Conservation (phyloP, 2,888 invertebrate species). For the Lymantria dispar region DNA sequence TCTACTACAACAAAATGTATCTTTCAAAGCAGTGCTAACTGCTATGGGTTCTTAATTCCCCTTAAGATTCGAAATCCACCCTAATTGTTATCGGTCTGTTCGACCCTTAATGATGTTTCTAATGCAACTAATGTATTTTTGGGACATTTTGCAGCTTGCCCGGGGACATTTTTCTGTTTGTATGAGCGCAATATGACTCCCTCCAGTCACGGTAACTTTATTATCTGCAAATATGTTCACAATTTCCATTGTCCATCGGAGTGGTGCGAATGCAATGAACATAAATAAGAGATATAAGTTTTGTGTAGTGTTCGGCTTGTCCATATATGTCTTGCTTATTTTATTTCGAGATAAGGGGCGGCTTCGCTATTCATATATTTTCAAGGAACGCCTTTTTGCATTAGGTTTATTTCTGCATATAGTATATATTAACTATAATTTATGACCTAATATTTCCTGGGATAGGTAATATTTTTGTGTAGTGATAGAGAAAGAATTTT, state of each 20-base stretch:
- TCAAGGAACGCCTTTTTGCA: slow-evolving; percentile 6
- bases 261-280: slow-evolving; percentile 69
- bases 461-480: too few relatives aligned
- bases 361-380: slow-evolving; percentile 30
- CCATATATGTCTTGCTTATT: slow-evolving; percentile 48
- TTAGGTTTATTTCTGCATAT: too few relatives aligned
- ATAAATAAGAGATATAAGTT: slow-evolving; percentile 69
- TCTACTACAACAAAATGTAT: slow-evolving; percentile 7
- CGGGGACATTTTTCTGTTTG: slow-evolving; percentile 77
- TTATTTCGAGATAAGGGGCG: slow-evolving; percentile 21
- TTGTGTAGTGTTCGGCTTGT: slow-evolving; percentile 35
- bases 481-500: too few relatives aligned
- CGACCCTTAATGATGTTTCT: slow-evolving; percentile 79
- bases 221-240: slow-evolving; percentile 80
- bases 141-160: slow-evolving; percentile 82
- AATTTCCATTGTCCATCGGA: slow-evolving; percentile 76
- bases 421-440: too few relatives aligned
- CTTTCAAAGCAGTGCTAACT: slow-evolving; percentile 70
- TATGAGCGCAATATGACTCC: slow-evolving; percentile 65
- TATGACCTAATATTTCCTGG: too few relatives aligned
- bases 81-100: slow-evolving; percentile 77
- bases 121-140: slow-evolving; percentile 81
- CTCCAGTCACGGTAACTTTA: slow-evolving; percentile 69
- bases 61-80: slow-evolving; percentile 74
- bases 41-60: slow-evolving; percentile 72